Evolutionary conservation across 2,113 vertebrate genomes (phyloP).

Genomic region (Heterocephalus glaber): DNA sequence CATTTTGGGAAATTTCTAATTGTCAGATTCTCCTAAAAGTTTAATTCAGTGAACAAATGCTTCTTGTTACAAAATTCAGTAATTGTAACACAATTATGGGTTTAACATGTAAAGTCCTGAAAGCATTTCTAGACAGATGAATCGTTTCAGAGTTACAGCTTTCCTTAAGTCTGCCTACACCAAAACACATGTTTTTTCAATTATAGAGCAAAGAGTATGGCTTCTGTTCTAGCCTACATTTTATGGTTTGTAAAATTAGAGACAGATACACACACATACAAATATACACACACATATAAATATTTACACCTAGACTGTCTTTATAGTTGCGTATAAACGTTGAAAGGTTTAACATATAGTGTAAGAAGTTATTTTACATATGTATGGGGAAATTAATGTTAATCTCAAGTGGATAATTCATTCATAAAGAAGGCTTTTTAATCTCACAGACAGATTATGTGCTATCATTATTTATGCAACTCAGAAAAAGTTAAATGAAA

Average conservation of each 20-base stretch:
- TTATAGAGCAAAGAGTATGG: slow-evolving; percentile 75
- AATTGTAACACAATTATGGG: slow-evolving; percentile 79
- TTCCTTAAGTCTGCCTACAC: slow-evolving; percentile 63
- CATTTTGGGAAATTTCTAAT: slow-evolving; percentile 69
- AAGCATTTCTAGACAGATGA: slow-evolving; percentile 76
- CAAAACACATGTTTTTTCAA: slow-evolving; percentile 77
- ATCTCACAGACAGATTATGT: not conserved
- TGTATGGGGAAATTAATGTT: no score
- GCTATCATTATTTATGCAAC: slow-evolving; percentile 24
- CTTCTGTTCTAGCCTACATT: slow-evolving; percentile 79
- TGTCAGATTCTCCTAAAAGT: slow-evolving; percentile 68
- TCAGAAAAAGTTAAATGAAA: slow-evolving; percentile 47
- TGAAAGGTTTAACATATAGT: slow-evolving; percentile 71
- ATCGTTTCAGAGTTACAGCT: slow-evolving; percentile 67
- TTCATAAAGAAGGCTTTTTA: slow-evolving; percentile 32
- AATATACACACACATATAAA: slow-evolving; percentile 44
- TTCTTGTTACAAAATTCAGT: slow-evolving; percentile 76
- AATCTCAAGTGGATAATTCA: slow-evolving; percentile 50
- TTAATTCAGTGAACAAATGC: slow-evolving; percentile 75
- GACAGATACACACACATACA: slow-evolving; percentile 75
- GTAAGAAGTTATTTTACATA: slow-evolving; percentile 56
- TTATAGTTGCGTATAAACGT: slow-evolving; percentile 37
- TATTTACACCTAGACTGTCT: slow-evolving; percentile 21
- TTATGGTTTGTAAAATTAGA: slow-evolving; percentile 84
- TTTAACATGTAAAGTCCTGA: slow-evolving; percentile 72